Evolutionary conservation across 2,113 vertebrate species (phyloP).

Genomic region (Pampusana beccarii): DNA sequence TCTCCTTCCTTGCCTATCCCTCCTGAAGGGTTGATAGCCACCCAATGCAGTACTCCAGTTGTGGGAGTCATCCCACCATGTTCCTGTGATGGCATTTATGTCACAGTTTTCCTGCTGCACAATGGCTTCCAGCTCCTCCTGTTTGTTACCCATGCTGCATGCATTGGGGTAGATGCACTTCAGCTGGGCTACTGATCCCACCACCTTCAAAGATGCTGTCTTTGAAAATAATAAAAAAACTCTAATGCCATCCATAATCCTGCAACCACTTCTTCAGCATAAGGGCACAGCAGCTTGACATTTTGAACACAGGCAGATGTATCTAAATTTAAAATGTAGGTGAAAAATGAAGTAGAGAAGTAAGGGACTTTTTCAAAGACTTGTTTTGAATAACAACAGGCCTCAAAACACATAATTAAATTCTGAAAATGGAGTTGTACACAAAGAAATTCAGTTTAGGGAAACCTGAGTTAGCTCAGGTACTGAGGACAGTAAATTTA

Average conservation of each 20-base stretch:
- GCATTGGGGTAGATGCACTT: no score
- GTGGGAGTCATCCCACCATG: no score
- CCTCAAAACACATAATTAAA: neutral
- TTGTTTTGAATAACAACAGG: neutral
- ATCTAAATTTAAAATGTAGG: neutral
- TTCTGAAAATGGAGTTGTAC: neutral
- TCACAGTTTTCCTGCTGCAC: no score
- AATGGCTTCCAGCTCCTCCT: no score
- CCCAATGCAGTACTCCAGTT: no score
- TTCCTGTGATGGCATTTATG: no score
- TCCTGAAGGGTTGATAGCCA: no score
- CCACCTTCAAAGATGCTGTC: neutral
- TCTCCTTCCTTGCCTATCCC: no score
- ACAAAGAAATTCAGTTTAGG: neutral
- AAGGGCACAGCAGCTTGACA: neutral
- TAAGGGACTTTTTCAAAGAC: neutral
- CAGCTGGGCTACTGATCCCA: no score
- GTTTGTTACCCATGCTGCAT: no score
- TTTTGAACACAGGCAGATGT: neutral
- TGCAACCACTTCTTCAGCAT: neutral
- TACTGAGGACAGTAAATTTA: neutral
- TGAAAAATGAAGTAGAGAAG: neutral
- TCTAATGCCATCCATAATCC: neutral
- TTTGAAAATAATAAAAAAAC: conserved; percentile 6
- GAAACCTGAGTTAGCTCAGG: neutral